Evolutionary conservation across 1,140 invertebrate genomes (phyloP).

Genomic region (Lerema accius): DNA sequence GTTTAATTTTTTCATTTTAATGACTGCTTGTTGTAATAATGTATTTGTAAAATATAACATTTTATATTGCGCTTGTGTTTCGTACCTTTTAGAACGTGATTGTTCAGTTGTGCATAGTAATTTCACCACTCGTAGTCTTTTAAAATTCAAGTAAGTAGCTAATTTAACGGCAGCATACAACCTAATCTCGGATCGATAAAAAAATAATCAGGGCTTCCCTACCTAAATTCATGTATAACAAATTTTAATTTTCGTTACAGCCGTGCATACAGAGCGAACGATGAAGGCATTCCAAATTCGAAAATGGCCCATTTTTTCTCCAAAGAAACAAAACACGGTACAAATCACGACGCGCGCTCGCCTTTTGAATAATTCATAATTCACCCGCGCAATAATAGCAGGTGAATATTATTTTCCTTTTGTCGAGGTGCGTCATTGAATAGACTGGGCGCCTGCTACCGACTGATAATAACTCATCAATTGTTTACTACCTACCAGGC

Average conservation of each 20-base stretch:
- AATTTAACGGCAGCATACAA: background rate
- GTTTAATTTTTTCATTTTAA: too few species aligned
- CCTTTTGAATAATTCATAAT: conserved; percentile 36
- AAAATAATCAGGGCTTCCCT: conserved; percentile 19
- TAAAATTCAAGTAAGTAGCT: background rate
- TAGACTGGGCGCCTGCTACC: conserved; percentile 31
- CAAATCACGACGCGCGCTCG: conserved; percentile 35
- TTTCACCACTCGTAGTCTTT: too few species aligned
- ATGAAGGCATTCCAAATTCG: conserved; percentile 32
- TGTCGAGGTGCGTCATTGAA: conserved; percentile 26
- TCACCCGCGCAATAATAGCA: conserved; percentile 38
- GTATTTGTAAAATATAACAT: too few species aligned
- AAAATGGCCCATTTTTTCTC: conserved; percentile 31
- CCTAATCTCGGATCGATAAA: conserved; percentile 20
- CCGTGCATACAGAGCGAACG: conserved; percentile 25
- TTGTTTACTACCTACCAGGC: conserved; percentile 34
- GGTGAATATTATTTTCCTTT: conserved; percentile 37
- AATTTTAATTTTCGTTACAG: conserved; percentile 31
- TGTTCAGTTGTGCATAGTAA: too few species aligned
- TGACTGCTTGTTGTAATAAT: too few species aligned
- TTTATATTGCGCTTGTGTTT: too few species aligned
- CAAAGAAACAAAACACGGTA: conserved; percentile 36
- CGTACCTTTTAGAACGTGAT: too few species aligned
- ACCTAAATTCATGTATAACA: conserved; percentile 24
- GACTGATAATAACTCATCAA: conserved; percentile 38